Evolutionary conservation across 2,797 vertebrate genomes (phyloP).

Genomic region (Gobionotothen gibberifrons): DNA sequence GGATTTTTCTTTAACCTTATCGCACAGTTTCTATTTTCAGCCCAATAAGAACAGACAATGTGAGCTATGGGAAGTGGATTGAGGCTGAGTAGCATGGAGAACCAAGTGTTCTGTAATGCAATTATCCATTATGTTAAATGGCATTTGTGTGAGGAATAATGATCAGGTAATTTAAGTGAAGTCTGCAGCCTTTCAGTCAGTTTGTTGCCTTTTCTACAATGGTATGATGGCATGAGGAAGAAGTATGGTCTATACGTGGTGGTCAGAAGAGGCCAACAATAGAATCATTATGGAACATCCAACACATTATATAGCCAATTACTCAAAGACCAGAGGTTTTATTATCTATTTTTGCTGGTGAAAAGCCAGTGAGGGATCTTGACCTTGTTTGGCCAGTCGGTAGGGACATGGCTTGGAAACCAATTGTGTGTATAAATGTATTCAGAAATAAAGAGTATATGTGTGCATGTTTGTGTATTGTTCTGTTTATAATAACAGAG

Average conservation of each 20-base stretch:
- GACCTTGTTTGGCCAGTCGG: neutral
- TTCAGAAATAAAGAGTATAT: too few relatives aligned
- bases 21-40: conserved; percentile 17
- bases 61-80: neutral
- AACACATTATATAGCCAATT: too few relatives aligned
- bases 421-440: too few relatives aligned
- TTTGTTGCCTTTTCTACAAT: neutral
- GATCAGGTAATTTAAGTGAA: neutral
- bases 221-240: neutral
- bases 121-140: conserved; percentile 17
- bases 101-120: conserved; percentile 18
- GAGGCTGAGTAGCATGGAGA: neutral
- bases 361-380: neutral
- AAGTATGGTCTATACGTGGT: neutral
- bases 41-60: conserved; percentile 1
- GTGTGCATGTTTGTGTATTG: too few relatives aligned
- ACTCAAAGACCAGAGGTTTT: neutral
- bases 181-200: neutral
- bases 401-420: too few relatives aligned
- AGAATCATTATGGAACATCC: too few relatives aligned
- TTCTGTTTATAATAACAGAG: neutral
- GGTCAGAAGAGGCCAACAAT: neutral
- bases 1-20: conserved; percentile 28
- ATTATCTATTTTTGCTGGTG: conserved; percentile 1
- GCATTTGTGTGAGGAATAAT: conserved; percentile 8